Conservation (phyloP, 2,888 invertebrate genomes). For the Drosophila yooni region DNA sequence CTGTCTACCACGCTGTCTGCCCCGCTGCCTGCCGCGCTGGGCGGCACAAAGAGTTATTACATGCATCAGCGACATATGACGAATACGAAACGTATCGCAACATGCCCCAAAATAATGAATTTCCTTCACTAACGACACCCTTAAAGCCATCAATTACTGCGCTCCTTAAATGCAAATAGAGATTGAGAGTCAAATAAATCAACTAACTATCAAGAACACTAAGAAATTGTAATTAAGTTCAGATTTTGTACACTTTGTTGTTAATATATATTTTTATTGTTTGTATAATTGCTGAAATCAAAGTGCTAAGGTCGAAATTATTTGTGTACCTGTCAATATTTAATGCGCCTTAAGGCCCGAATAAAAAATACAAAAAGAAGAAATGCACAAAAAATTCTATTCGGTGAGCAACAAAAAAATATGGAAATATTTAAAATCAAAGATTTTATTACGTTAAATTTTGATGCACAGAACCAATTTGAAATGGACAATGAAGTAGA, state of each 20-base stretch:
- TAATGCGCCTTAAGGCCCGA: not conserved
- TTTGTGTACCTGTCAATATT: not conserved
- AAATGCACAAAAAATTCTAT: not conserved
- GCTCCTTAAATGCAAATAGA: conserved; percentile 21
- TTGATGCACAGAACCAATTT: not conserved
- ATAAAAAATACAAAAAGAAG: not conserved
- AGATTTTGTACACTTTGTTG: not conserved
- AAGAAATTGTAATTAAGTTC: not conserved
- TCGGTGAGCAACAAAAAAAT: not conserved
- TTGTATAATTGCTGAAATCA: not conserved
- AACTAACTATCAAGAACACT: not conserved
- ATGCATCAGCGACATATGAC: conserved; percentile 50
- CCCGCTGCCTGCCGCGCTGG: conserved; percentile 4
- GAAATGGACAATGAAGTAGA: not conserved
- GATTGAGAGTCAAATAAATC: not conserved
- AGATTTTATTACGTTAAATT: not conserved
- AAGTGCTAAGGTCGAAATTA: not conserved
- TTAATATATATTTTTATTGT: not conserved
- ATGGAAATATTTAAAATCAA: not conserved
- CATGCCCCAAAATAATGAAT: conserved; percentile 1
- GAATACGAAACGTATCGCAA: conserved; percentile 55
- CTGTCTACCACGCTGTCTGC: not conserved
- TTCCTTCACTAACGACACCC: conserved; percentile 24
- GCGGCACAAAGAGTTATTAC: conserved; percentile 56
- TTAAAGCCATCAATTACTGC: conserved; percentile 52